These are phyloP conservation scores for Lepidochrysops patricia DNA, from an alignment of 2,888 invertebrate species.

Conservation along the genomic window DNA sequence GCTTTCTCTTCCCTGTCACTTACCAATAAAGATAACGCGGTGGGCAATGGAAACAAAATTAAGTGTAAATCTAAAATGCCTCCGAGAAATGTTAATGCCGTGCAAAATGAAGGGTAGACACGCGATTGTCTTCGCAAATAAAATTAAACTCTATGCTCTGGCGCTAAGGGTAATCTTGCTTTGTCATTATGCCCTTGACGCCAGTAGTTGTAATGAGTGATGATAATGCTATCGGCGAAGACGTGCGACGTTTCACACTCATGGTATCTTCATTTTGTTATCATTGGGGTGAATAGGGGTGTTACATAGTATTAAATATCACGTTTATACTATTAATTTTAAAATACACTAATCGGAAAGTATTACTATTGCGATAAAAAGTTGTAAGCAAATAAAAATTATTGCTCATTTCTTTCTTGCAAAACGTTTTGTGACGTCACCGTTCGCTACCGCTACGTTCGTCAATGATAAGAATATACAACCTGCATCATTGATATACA, in stretches of 20 bases:
- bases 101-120: slow-evolving; percentile 31
- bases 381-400: too few relatives aligned
- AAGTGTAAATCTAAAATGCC: slow-evolving; percentile 31
- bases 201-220: slow-evolving; percentile 39
- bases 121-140: slow-evolving; percentile 24
- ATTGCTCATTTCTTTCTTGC: too few relatives aligned
- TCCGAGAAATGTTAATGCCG: slow-evolving; percentile 34
- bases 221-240: slow-evolving; percentile 26
- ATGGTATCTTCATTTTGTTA: slow-evolving; percentile 25
- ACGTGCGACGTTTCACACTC: slow-evolving; percentile 25
- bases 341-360: too few relatives aligned
- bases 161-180: slow-evolving; percentile 15
- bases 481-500: too few relatives aligned
- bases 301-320: too few relatives aligned
- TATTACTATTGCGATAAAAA: too few relatives aligned
- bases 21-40: slow-evolving; percentile 28
- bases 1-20: slow-evolving; percentile 26
- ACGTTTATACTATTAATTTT: too few relatives aligned
- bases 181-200: too few relatives aligned
- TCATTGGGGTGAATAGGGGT: slow-evolving; percentile 6
- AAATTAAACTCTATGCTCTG: slow-evolving; percentile 18
- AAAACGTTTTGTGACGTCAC: too few relatives aligned
- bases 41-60: slow-evolving; percentile 33
- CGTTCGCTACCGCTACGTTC: too few relatives aligned
- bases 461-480: too few relatives aligned